Evolutionary conservation across 2,113 vertebrate genomes (phyloP), one percentile per base, ranked within the genome.

Genomic region (Todiramphus chloris): DNA sequence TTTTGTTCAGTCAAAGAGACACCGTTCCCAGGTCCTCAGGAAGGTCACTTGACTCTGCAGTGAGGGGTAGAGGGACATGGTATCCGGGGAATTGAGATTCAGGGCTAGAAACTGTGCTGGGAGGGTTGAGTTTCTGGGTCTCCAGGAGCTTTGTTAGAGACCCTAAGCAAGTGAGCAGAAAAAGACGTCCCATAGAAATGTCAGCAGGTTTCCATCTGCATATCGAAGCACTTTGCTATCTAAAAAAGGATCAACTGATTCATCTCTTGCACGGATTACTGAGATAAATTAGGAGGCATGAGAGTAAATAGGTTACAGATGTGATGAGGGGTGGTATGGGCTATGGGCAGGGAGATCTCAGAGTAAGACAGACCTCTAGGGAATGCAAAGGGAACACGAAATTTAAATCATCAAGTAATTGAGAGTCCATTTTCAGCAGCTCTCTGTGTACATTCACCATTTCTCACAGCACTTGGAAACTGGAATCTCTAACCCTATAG

Each of bases 131-230:
- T 6, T 50, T 81, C 51, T 51, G 73, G 30, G 13, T 20, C 76
- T 67, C 55, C 31, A 43, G 77, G 55, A 83, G 27, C 20, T 4
- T 4, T 8, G 3, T 12, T 39, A 37, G 50, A 43, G 44, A 33
- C 10, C 25, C 17, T 10, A 25, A 48, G 66, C 37, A 78, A 19
- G 30, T 0, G 37, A 43, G 10, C 55, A 94, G 74, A 41, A 84
- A 73, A 18, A 72, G 17, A 53, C 0, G 1, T 37, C 70, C 70
- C 41, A 10, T 0, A 44, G 63, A 77, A 85, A 14, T 0, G 0
- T 14, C 55, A 41, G 53, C 0, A 4, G 4, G 10, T 30, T 77
- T 63, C 30, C 41, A 41, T 7, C 37, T 21, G 12, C 16, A 13
- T 7, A 15, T 25, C 28, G 31, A 58, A 66, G 72, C 72, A 12